Evolutionary conservation across 2,113 vertebrate species (phyloP).

Genomic region (Poeciliopsis retropinna): DNA sequence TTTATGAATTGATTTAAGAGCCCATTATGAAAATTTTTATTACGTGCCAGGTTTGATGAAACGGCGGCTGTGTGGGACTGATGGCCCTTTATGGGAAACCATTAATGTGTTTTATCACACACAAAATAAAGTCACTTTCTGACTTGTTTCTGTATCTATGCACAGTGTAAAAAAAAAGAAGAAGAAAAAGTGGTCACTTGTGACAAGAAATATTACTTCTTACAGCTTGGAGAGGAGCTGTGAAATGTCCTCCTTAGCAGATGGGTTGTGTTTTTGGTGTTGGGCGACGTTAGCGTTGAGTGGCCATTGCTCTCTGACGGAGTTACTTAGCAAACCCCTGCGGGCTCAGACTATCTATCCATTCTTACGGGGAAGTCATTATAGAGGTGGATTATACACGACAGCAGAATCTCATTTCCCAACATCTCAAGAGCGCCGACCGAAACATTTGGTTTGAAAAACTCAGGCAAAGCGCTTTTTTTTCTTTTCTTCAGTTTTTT

Average conservation of each 20-base stretch:
- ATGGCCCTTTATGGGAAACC: conserved; percentile 24
- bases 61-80: conserved; percentile 1
- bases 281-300: conserved; percentile 46
- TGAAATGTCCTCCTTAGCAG: conserved; percentile 40
- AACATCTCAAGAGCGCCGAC: conserved; percentile 53
- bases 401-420: conserved; percentile 70
- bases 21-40: conserved; percentile 56
- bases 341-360: conserved; percentile 54
- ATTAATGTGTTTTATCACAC: background rate
- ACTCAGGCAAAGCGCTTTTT: conserved; percentile 25
- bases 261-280: conserved; percentile 56
- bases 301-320: conserved; percentile 57
- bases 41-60: conserved; percentile 44
- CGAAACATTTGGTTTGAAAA: conserved; percentile 59
- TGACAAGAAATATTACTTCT: conserved; percentile 26
- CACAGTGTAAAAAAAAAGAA: conserved; percentile 2
- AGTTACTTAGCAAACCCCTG: conserved; percentile 65
- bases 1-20: conserved; percentile 39
- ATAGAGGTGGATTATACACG: conserved; percentile 71
- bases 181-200: conserved; percentile 32
- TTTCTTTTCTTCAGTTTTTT: no score
- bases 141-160: conserved; percentile 2
- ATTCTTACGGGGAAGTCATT: conserved; percentile 68
- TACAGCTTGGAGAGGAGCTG: conserved; percentile 14
- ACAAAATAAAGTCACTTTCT: background rate